A percentile compares a stretch with the other conserved stretches of the same genome.
These are phyloP conservation scores for Cosmia pyralina DNA, from an alignment of 2,888 invertebrate genomes.

Conservation along the genomic window DNA sequence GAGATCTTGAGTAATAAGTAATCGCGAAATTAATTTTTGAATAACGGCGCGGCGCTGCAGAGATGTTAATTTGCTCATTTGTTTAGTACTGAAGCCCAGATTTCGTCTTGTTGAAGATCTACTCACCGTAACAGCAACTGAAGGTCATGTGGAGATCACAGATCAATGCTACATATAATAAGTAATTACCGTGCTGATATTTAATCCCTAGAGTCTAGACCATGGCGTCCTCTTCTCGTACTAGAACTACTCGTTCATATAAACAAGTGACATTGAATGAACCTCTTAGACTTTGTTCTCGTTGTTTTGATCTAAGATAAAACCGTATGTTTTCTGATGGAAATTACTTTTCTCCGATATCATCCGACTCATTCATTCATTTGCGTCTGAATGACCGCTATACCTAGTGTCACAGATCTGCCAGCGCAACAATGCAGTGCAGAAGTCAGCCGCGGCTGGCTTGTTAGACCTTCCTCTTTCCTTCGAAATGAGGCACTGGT, in stretches of 20 bases:
- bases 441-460: not conserved
- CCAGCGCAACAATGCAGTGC: not conserved
- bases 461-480: not conserved
- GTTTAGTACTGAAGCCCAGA: not conserved
- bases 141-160: slow-evolving; percentile 26
- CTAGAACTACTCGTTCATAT: slow-evolving; percentile 26
- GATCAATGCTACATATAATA: slow-evolving; percentile 28
- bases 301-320: not conserved
- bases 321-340: not conserved
- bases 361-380: not conserved
- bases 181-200: slow-evolving; percentile 6
- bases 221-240: not conserved
- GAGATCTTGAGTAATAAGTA: not conserved
- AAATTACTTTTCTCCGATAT: not conserved
- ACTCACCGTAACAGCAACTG: not conserved
- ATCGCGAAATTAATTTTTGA: not conserved
- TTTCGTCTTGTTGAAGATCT: not conserved
- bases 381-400: not conserved
- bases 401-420: not conserved
- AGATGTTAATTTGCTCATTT: not conserved
- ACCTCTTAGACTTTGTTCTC: not conserved
- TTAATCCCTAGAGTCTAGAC: not conserved
- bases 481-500: not conserved
- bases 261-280: slow-evolving; percentile 18
- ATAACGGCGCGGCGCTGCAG: not conserved